Evolutionary conservation across 2,888 invertebrate genomes (phyloP).

Genomic region (Myopa tessellatipennis): DNA sequence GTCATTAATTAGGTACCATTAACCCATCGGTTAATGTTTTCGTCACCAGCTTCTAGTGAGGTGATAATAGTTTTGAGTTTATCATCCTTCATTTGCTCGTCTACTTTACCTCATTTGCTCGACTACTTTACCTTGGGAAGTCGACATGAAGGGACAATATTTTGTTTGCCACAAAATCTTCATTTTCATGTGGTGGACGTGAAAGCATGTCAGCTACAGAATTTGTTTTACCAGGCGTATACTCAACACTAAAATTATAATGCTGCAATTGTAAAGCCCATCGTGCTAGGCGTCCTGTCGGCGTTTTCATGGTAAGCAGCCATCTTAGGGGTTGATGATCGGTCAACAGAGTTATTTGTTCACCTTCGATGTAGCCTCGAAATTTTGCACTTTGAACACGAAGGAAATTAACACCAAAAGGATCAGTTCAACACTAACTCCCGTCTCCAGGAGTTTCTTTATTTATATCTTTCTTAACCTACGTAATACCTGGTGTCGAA

Average conservation of each 20-base stretch:
- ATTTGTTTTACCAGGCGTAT: conserved; percentile 60
- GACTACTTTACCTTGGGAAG: conserved; percentile 21
- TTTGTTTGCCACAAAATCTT: background rate
- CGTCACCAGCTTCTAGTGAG: no score
- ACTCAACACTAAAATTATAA: conserved; percentile 51
- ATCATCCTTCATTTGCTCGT: conserved; percentile 20
- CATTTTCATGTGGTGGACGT: conserved; percentile 36
- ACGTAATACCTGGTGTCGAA: no score
- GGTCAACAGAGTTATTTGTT: conserved; percentile 60
- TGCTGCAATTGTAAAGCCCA: conserved; percentile 67
- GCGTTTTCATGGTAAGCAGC: conserved; percentile 64
- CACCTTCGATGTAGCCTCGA: no score
- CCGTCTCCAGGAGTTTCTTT: no score
- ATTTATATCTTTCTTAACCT: no score
- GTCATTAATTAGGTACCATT: conserved; percentile 24
- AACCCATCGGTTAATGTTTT: no score
- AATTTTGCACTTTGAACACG: no score
- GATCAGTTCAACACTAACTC: no score
- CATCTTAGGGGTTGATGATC: conserved; percentile 69
- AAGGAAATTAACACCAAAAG: no score
- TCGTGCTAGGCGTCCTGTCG: conserved; percentile 63
- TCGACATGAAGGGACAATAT: background rate
- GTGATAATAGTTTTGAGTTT: no score
- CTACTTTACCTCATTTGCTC: conserved; percentile 30
- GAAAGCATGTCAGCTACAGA: conserved; percentile 48